phyloP scores from a whole-genome alignment of 2,888 invertebrate genomes.

The Lycophotia porphyrea region DNA sequence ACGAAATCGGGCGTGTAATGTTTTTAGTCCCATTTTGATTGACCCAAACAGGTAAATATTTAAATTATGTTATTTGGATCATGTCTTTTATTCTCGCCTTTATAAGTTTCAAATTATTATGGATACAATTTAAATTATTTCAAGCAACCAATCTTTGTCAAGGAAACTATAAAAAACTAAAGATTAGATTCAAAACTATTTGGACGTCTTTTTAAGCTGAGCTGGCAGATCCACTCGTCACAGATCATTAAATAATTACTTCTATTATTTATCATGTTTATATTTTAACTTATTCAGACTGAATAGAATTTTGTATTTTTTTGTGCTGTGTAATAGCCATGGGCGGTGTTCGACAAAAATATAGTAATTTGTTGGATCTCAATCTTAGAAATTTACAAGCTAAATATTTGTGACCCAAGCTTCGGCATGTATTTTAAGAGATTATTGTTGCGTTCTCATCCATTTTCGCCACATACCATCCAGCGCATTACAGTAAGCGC shows the following conservation, averaged over 20 bases:
- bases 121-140: slow-evolving; percentile 22
- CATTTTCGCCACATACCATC: slow-evolving; percentile 16
- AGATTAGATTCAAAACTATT: slow-evolving; percentile 12
- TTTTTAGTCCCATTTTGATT: background rate
- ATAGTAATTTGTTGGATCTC: slow-evolving; percentile 27
- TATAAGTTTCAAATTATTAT: background rate
- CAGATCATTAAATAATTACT: slow-evolving; percentile 13
- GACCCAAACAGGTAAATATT: slow-evolving; percentile 9
- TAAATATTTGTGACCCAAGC: slow-evolving; percentile 3
- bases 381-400: background rate
- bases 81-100: background rate
- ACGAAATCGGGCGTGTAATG: background rate
- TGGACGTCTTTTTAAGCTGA: slow-evolving; percentile 25
- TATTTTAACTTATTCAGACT: slow-evolving; percentile 15
- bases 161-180: slow-evolving; percentile 24
- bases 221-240: slow-evolving; percentile 7
- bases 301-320: background rate
- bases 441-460: slow-evolving; percentile 13
- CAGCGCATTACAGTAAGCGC: slow-evolving; percentile 9
- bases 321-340: slow-evolving; percentile 7
- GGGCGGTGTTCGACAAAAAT: slow-evolving; percentile 21
- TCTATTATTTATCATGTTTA: slow-evolving; percentile 23
- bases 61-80: background rate
- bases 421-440: background rate
- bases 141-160: slow-evolving; percentile 17